phyloP scores from a whole-genome alignment of 2,113 vertebrate species.

The Podiceps cristatus region DNA sequence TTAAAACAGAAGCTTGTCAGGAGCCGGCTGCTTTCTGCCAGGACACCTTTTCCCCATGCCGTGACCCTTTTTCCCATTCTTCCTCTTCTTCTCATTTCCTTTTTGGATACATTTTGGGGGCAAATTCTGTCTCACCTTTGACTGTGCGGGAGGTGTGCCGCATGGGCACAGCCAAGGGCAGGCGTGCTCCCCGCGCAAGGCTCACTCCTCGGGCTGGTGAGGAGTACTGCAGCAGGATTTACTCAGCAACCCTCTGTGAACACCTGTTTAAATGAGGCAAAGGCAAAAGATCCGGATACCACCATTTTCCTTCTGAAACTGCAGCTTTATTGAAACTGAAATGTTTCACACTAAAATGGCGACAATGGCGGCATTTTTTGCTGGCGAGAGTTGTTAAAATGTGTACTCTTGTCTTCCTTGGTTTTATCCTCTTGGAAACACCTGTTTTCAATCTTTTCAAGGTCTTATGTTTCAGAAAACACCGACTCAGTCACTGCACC shows the following conservation, averaged over 20 bases:
- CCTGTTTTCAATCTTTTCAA: not conserved
- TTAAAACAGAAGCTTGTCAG: not conserved
- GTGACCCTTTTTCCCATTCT: not conserved
- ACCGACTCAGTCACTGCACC: not conserved
- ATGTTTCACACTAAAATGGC: not conserved
- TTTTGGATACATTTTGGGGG: not conserved
- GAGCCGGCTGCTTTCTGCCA: not conserved
- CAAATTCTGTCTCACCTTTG: fast-evolving
- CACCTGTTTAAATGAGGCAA: not conserved
- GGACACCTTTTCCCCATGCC: not conserved
- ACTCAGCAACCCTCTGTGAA: not conserved
- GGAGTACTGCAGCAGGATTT: not conserved
- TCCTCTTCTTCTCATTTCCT: not conserved
- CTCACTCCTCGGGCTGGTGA: fast-evolving
- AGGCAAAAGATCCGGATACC: not conserved
- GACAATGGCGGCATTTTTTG: not conserved
- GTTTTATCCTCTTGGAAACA: not conserved
- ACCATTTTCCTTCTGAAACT: not conserved
- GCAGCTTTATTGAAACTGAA: not conserved
- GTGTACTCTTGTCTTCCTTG: not conserved
- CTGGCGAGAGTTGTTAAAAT: not conserved
- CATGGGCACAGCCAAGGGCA: not conserved
- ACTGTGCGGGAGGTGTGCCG: fast-evolving
- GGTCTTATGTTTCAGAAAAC: not conserved
- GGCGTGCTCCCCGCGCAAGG: fast-evolving